These are phyloP conservation scores for Gobionotothen gibberifrons DNA, from an alignment of 2,797 vertebrate genomes.

Conservation along the genomic window DNA sequence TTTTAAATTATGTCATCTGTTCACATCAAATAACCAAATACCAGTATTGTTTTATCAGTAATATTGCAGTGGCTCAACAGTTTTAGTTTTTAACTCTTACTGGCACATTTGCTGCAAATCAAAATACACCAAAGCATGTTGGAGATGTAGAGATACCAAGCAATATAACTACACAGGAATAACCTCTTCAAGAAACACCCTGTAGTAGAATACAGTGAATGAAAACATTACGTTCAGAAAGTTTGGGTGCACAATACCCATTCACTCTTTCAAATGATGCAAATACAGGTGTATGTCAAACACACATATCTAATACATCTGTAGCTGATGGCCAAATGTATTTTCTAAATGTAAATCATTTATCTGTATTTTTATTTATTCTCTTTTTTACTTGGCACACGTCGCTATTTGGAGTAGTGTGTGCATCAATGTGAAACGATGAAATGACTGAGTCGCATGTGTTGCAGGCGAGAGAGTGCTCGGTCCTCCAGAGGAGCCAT, in stretches of 20 bases:
- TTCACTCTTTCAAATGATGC: not conserved
- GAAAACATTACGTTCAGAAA: not conserved
- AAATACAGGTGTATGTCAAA: not conserved
- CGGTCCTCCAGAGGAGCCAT: constrained; percentile 91
- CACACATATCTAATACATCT: not conserved
- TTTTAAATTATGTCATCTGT: not conserved
- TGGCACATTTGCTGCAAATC: not conserved
- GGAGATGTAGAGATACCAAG: not conserved
- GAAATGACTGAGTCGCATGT: not conserved
- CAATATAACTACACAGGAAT: not conserved
- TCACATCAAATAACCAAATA: not conserved
- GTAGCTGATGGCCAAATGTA: not conserved
- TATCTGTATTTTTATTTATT: not conserved
- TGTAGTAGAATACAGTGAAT: not conserved
- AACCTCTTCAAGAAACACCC: not conserved
- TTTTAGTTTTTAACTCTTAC: not conserved
- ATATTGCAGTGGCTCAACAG: not conserved
- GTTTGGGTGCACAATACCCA: not conserved
- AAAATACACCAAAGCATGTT: not conserved
- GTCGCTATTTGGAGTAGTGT: not conserved
- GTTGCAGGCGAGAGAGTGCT: constrained; percentile 91
- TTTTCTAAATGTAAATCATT: not conserved
- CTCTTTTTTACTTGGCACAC: not conserved
- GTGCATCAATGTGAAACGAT: not conserved
- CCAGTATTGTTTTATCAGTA: not conserved